phyloP scores from a whole-genome alignment of 92 coral and sea anemone genomes.

The Parazoanthus darwini region DNA sequence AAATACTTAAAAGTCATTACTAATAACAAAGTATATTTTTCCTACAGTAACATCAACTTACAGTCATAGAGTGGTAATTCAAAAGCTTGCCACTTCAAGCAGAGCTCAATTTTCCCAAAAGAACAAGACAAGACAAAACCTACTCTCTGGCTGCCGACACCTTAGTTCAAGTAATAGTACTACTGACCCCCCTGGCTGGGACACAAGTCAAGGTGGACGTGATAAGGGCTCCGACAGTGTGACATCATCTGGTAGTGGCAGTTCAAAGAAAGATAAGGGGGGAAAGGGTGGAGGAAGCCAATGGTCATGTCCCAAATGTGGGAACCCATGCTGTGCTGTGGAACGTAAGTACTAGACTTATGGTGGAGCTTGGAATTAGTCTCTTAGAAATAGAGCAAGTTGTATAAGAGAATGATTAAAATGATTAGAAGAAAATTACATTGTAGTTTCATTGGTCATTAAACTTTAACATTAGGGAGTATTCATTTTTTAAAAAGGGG shows the following conservation, averaged over 20 bases:
- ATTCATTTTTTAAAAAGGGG: too few relatives aligned
- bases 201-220: conserved; percentile 37
- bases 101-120: not conserved
- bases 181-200: conserved; percentile 57
- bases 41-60: conserved; percentile 12
- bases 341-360: conserved; percentile 63
- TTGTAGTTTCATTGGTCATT: too few relatives aligned
- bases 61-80: not conserved
- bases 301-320: conserved; percentile 97
- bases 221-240: conserved; percentile 21
- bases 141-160: conserved; percentile 15
- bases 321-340: conserved; percentile 93
- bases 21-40: not conserved
- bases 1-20: too few relatives aligned
- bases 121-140: not conserved
- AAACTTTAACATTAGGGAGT: too few relatives aligned
- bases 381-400: too few relatives aligned
- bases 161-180: conserved; percentile 33
- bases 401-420: too few relatives aligned
- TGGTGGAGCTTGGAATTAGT: too few relatives aligned
- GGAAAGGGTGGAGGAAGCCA: conserved; percentile 76
- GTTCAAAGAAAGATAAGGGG: conserved; percentile 61
- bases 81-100: not conserved
- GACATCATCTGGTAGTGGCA: conserved; percentile 57
- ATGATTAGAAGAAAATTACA: too few relatives aligned